phyloP scores from a whole-genome alignment of 2,113 vertebrate genomes.

The Passerina amoena region DNA sequence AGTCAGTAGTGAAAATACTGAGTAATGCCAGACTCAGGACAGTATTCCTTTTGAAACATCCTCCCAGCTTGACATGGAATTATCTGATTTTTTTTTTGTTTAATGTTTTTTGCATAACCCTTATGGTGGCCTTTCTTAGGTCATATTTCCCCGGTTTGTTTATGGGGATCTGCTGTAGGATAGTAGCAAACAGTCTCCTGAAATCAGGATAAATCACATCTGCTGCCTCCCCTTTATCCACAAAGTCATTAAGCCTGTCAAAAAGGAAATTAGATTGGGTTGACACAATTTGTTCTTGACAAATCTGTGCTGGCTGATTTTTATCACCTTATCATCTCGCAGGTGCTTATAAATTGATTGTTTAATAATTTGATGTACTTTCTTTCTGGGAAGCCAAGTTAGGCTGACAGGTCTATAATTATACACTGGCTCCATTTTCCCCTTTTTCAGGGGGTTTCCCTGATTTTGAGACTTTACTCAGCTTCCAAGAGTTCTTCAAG shows the following conservation, averaged over 20 bases:
- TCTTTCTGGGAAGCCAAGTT: slow-evolving; percentile 37
- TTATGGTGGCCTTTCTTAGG: background rate
- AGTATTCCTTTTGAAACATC: background rate
- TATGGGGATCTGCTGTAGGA: background rate
- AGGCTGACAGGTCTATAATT: slow-evolving; percentile 51
- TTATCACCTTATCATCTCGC: slow-evolving; percentile 64
- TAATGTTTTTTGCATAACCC: background rate
- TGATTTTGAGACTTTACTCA: background rate
- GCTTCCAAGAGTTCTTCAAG: background rate
- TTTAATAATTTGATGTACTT: slow-evolving; percentile 61
- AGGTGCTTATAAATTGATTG: slow-evolving; percentile 67
- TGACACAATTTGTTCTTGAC: slow-evolving; percentile 69
- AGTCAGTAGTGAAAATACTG: background rate
- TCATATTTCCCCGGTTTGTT: background rate
- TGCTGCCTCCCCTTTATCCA: slow-evolving; percentile 28
- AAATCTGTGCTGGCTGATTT: slow-evolving; percentile 62
- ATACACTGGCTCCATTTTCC: background rate
- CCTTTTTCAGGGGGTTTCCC: background rate
- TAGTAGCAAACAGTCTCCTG: slow-evolving; percentile 2
- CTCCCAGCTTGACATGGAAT: background rate
- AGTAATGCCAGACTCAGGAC: background rate
- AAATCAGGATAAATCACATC: slow-evolving; percentile 39
- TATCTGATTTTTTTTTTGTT: background rate
- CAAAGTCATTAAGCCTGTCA: slow-evolving; percentile 61
- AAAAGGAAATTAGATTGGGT: slow-evolving; percentile 61